Evolutionary conservation across 2,113 vertebrate species (phyloP), one percentile per base, ranked within the genome.

Genomic region (Microtus oregoni): DNA sequence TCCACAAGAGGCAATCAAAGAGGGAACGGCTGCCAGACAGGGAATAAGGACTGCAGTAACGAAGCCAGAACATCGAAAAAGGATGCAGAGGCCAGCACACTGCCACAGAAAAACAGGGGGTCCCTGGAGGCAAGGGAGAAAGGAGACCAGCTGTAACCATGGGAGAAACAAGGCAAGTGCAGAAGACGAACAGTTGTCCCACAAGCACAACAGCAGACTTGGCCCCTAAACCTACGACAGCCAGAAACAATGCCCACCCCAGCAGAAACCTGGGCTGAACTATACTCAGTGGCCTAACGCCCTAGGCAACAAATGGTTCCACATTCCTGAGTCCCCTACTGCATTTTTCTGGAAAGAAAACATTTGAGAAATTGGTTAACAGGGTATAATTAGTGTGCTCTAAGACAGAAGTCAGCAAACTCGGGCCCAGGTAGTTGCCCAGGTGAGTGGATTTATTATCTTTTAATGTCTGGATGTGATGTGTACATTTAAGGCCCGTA

Each of bases 1-100:
- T 52, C 92, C 86, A 35, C 67, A 35, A 78, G 52, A 90, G 30
- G 38, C 85, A 92, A 61, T 88, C 72, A 94, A 32, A 52, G 47
- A 55, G 26, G 58, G 38, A 88, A 28, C 14, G 65, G 55, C 35
- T 89, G 47, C 68, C 73, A 72, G 67, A 32, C 0, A 83, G 52
- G 61, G 90, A 88, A 35, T 44, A 68, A 89, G 41, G 82, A 77
- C 28, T 68, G 38, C 68, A 52, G 61, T 5, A 17, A 95, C 10
- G 35, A 38, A 90, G 65, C 3, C 50, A 90, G 52, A 41, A 67
- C 55, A 76, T n/a, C 22, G 22, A 44, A 78, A 82, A 73, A 12
- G 38, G 63, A 85, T 83, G 26, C 67, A 94, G 63, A 86, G 58
- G 81, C 47, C 0, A 94, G 76, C 3, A 81, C 61, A 76, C 0